Evolutionary conservation across 2,888 invertebrate species (phyloP).

Genomic region (Entomobrya multifasciata): DNA sequence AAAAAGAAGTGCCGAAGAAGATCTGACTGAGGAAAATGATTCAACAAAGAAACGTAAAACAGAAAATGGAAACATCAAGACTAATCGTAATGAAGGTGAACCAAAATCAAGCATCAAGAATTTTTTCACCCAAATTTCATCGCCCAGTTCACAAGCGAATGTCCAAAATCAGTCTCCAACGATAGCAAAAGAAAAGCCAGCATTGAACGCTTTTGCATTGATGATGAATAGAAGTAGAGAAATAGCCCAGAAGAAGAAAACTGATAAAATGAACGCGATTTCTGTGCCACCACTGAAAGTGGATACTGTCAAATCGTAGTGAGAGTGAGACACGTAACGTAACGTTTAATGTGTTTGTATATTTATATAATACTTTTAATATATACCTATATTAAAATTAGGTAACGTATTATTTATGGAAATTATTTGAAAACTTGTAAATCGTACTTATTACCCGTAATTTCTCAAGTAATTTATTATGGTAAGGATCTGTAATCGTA

Average conservation of each 20-base stretch:
- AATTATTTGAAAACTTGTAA: no score
- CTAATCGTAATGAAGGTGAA: neutral
- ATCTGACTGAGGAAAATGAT: neutral
- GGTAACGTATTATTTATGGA: no score
- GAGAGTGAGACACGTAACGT: no score
- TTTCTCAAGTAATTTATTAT: no score
- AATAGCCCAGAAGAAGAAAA: constrained; percentile 72
- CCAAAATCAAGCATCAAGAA: constrained; percentile 17
- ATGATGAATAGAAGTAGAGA: constrained; percentile 76
- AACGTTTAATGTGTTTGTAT: no score
- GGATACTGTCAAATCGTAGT: constrained; percentile 40
- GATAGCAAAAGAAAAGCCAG: constrained; percentile 6
- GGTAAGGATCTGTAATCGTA: no score
- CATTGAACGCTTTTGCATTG: constrained; percentile 75
- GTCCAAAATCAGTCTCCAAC: neutral
- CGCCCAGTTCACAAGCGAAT: no score
- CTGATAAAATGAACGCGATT: constrained; percentile 52
- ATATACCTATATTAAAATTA: no score
- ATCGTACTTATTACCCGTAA: no score
- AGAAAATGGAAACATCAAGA: neutral
- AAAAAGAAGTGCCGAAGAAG: constrained; percentile 46
- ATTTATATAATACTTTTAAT: no score
- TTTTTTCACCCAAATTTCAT: neutral
- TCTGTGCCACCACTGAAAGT: constrained; percentile 21
- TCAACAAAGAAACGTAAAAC: constrained; percentile 30